Evolutionary conservation across 2,888 invertebrate species (phyloP).

Genomic region (Poecilobothrus nobilitatus): DNA sequence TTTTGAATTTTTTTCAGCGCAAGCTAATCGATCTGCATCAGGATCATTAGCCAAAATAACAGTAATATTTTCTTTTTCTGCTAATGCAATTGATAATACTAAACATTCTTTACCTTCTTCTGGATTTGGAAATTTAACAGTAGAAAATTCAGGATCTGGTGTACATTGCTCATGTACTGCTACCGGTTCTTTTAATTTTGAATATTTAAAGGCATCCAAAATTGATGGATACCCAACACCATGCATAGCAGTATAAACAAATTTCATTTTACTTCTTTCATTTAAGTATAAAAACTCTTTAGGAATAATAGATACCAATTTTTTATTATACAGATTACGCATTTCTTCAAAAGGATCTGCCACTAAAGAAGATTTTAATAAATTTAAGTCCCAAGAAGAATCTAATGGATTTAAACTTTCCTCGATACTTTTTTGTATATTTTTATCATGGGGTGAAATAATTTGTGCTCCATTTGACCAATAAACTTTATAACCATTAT

Average conservation of each 20-base stretch:
- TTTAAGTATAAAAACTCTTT: slow-evolving; percentile 46
- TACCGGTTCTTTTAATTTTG: slow-evolving; percentile 54
- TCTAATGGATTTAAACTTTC: slow-evolving; percentile 66
- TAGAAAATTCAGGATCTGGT: slow-evolving; percentile 94
- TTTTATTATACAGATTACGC: slow-evolving; percentile 56
- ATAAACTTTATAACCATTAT: slow-evolving; percentile 97
- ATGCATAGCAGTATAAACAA: slow-evolving; percentile 95
- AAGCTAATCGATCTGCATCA: slow-evolving; percentile 92
- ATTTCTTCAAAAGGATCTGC: slow-evolving; percentile 64
- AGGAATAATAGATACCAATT: slow-evolving; percentile 50
- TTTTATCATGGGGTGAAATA: slow-evolving; percentile 80
- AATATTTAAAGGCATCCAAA: slow-evolving; percentile 60
- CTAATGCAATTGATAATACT: slow-evolving; percentile 66
- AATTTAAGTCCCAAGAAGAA: slow-evolving; percentile 67
- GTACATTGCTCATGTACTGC: slow-evolving; percentile 59
- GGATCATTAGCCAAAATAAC: slow-evolving; percentile 95
- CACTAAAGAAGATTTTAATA: slow-evolving; percentile 50
- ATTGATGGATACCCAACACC: slow-evolving; percentile 86
- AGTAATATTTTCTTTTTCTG: slow-evolving; percentile 57
- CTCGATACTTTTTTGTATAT: slow-evolving; percentile 70
- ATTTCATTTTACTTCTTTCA: slow-evolving; percentile 51
- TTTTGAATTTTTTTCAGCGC: slow-evolving; percentile 68
- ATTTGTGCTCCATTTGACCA: slow-evolving; percentile 95
- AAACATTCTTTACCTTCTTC: slow-evolving; percentile 86
- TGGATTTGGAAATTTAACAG: slow-evolving; percentile 95